Evolutionary conservation across 2,888 invertebrate species (phyloP), one percentile per base, ranked within the genome.

Genomic region (Sycophila texana): DNA sequence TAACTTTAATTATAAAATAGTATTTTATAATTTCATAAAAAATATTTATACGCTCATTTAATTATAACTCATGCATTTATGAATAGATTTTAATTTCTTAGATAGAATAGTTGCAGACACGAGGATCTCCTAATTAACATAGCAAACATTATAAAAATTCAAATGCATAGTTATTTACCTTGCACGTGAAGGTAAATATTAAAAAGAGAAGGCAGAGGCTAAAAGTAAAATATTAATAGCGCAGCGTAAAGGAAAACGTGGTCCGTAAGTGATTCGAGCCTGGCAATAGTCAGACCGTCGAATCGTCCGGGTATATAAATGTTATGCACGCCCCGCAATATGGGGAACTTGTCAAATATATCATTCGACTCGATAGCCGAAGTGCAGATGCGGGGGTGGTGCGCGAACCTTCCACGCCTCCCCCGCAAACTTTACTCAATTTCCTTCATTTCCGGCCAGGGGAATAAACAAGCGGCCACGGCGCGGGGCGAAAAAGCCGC

Each of bases 271-370:
- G 53, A 53, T n/a, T 53, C 53, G 16, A 53, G 53, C 5, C 16
- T 53, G n/a, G 53, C 14, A 53, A 53, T 5, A n/a, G 53, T n/a
- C 53, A 53, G 53, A 53, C 53, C 12, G 4, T 4, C n/a, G n/a
- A 26, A 60, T 20, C 60, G 60, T 4, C 5, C 22, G 16, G 4
- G 16, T 22, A 26, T 22, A 26, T 5, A 22, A 26, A 60, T 26
- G 14, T 13, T 3, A 65, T 13, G 26, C 14, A 47, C 47, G 14
- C 1, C 47, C 26, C 20, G 71, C 70, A 39, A 39, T 18, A 14
- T 4, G 68, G 22, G 16, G 20, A 58, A 60, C 61, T 72, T 72
- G 61, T 72, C 61, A 53, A 72, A 72, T 72, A 18, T 72, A 72
- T 72, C 60, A 51, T 26, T 72, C 20, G 26, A 16, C 26, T 58